A percentile compares a stretch with the other conserved stretches of the same genome.
These are phyloP conservation scores for Philereme transversata DNA, from an alignment of 2,888 invertebrate genomes.

Conservation along the genomic window DNA sequence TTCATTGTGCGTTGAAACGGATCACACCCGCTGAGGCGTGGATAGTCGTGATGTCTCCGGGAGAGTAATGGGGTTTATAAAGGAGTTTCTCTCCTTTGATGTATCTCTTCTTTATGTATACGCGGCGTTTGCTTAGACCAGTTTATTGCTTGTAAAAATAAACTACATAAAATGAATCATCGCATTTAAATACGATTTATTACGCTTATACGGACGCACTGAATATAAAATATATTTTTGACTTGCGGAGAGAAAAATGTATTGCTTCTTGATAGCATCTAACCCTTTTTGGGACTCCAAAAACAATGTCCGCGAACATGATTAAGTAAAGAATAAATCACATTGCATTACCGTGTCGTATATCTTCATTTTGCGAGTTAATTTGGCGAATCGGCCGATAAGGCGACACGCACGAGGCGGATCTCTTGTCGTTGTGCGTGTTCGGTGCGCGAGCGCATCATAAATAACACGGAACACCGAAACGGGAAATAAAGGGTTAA, in stretches of 20 bases:
- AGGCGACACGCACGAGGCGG: slow-evolving; percentile 64
- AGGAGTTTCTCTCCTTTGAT: slow-evolving; percentile 40
- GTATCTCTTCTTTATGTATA: slow-evolving; percentile 35
- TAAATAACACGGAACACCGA: slow-evolving; percentile 52
- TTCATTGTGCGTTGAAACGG: slow-evolving; percentile 76
- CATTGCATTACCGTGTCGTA: slow-evolving; percentile 54
- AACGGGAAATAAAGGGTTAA: slow-evolving; percentile 34
- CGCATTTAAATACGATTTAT: slow-evolving; percentile 33
- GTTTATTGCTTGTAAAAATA: slow-evolving; percentile 39
- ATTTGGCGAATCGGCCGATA: slow-evolving; percentile 70
- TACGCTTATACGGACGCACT: slow-evolving; percentile 11
- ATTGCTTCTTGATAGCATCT: slow-evolving; percentile 29
- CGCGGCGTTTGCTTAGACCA: slow-evolving; percentile 27
- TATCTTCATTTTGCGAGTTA: slow-evolving; percentile 73
- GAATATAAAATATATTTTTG: slow-evolving; percentile 12
- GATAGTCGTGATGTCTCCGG: slow-evolving; percentile 54
- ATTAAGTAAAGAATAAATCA: slow-evolving; percentile 50
- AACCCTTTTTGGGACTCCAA: slow-evolving; percentile 13
- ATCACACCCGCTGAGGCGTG: slow-evolving; percentile 60
- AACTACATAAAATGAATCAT: slow-evolving; percentile 38
- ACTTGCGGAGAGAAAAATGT: slow-evolving; percentile 13
- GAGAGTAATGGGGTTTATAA: slow-evolving; percentile 41
- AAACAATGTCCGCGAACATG: slow-evolving; percentile 32
- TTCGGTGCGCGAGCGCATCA: slow-evolving; percentile 61
- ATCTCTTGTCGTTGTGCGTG: slow-evolving; percentile 61